These are phyloP conservation scores for Pyrgus malvae DNA, from an alignment of 2,888 invertebrate genomes.

Conservation along the genomic window DNA sequence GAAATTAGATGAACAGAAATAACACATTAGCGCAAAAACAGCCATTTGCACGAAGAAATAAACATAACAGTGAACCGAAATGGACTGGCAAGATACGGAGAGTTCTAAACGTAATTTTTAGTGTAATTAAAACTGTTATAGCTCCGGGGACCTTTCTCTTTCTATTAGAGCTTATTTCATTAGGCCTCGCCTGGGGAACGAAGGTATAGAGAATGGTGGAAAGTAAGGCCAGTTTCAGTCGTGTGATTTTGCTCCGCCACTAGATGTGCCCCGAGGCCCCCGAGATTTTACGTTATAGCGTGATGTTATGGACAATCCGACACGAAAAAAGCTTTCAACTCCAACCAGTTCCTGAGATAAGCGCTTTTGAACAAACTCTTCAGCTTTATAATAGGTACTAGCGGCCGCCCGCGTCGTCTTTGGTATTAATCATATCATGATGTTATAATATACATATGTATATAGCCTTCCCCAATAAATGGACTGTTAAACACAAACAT, in stretches of 20 bases:
- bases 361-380: no score
- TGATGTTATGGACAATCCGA: no score
- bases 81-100: slow-evolving; percentile 45
- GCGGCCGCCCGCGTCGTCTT: no score
- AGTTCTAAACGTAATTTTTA: slow-evolving; percentile 55
- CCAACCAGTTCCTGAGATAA: no score
- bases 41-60: slow-evolving; percentile 40
- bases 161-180: slow-evolving; percentile 43
- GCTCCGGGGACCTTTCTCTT: slow-evolving; percentile 47
- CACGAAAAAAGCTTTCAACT: no score
- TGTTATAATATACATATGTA: no score
- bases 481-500: no score
- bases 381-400: no score
- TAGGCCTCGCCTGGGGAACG: slow-evolving; percentile 25
- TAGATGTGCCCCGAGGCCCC: no score
- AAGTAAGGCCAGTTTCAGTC: not conserved
- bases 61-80: slow-evolving; percentile 55
- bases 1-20: not conserved
- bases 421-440: no score
- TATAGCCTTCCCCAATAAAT: no score
- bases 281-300: not conserved
- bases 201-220: slow-evolving; percentile 18
- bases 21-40: slow-evolving; percentile 21
- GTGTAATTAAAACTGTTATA: slow-evolving; percentile 67
- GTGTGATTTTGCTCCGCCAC: not conserved